Evolutionary conservation across 1,140 invertebrate species (phyloP).

Genomic region (Zaprionus inermis): DNA sequence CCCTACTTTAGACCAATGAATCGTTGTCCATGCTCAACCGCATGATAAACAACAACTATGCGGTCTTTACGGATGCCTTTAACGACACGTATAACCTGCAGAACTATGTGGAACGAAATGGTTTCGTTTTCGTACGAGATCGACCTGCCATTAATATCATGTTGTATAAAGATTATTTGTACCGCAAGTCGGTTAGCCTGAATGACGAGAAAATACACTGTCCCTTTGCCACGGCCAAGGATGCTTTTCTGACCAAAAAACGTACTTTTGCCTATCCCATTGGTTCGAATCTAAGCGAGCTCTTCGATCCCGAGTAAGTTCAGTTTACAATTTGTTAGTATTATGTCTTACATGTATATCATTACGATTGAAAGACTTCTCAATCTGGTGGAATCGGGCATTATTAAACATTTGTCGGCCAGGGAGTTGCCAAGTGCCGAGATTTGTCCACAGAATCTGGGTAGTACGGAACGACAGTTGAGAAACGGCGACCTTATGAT

Average conservation of each 20-base stretch:
- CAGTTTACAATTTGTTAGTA: neutral
- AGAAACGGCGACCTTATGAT: conserved; percentile 86
- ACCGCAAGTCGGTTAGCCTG: conserved; percentile 86
- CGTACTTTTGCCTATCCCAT: conserved; percentile 89
- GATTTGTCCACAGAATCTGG: conserved; percentile 91
- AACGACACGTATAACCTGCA: conserved; percentile 84
- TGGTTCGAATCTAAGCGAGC: conserved; percentile 85
- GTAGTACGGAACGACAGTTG: conserved; percentile 91
- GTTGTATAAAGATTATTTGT: conserved; percentile 89
- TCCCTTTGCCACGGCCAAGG: conserved; percentile 89
- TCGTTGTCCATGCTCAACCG: conserved; percentile 69
- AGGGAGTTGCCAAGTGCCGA: conserved; percentile 88
- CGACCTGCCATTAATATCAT: conserved; percentile 87
- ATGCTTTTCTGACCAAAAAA: conserved; percentile 86
- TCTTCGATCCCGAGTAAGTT: conserved; percentile 89
- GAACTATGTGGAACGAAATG: conserved; percentile 83
- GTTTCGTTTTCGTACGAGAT: conserved; percentile 89
- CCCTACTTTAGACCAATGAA: conserved; percentile 63
- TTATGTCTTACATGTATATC: neutral
- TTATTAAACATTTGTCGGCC: conserved; percentile 87
- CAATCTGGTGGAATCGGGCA: conserved; percentile 89
- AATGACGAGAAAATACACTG: conserved; percentile 87
- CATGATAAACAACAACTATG: conserved; percentile 75
- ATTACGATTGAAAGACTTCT: conserved; percentile 85
- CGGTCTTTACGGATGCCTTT: conserved; percentile 66